phyloP scores from a whole-genome alignment of 1,140 invertebrate species.

The Leguminivora glycinivorella region DNA sequence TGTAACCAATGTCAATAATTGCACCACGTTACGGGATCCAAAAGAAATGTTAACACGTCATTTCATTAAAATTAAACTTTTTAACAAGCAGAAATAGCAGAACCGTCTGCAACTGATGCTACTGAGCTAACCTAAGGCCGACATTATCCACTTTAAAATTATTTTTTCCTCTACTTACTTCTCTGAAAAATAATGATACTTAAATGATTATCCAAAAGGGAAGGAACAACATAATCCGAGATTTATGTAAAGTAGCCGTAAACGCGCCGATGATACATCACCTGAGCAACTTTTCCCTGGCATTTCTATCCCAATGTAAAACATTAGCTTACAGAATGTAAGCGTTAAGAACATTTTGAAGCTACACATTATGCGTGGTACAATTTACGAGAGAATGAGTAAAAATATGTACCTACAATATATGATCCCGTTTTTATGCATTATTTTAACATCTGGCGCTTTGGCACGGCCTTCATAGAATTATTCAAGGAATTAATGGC shows the following conservation, averaged over 20 bases:
- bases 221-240: constrained; percentile 20
- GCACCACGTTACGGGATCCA: not conserved
- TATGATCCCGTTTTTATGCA: too few relatives aligned
- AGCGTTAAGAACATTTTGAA: constrained; percentile 38
- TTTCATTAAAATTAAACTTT: too few relatives aligned
- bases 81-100: too few relatives aligned
- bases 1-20: not conserved
- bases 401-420: too few relatives aligned
- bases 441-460: too few relatives aligned
- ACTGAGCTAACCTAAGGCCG: too few relatives aligned
- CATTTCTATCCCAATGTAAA: constrained; percentile 37
- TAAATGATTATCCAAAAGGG: not conserved
- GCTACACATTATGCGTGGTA: constrained; percentile 30
- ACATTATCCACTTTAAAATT: too few relatives aligned
- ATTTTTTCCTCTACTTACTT: not conserved
- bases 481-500: too few relatives aligned
- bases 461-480: too few relatives aligned
- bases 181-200: constrained; percentile 12
- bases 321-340: constrained; percentile 40
- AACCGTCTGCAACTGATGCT: too few relatives aligned
- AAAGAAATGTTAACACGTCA: too few relatives aligned
- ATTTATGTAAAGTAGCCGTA: constrained; percentile 23
- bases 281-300: constrained; percentile 32
- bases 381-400: constrained; percentile 27
- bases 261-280: constrained; percentile 31